Evolutionary conservation across 2,888 invertebrate genomes (phyloP).

Genomic region (Microctonus aethiopoides): DNA sequence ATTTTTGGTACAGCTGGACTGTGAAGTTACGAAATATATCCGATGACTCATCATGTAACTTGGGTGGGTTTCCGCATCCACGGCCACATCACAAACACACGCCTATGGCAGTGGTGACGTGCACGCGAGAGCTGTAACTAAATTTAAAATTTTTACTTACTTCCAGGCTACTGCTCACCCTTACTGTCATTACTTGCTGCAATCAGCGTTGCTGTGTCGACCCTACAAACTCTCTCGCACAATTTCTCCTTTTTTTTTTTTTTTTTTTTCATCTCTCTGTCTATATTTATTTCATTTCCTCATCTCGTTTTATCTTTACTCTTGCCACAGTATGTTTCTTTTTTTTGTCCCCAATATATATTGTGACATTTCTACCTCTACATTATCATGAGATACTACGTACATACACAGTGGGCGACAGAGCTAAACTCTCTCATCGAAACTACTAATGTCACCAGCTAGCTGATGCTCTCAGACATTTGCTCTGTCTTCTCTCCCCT

Average conservation of each 20-base stretch:
- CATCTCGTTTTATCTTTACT: too few relatives aligned
- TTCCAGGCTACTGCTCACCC: constrained; percentile 68
- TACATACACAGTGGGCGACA: too few relatives aligned
- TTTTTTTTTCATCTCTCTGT: not conserved
- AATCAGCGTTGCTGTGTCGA: constrained; percentile 60
- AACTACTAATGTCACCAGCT: too few relatives aligned
- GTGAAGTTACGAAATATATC: constrained; percentile 30
- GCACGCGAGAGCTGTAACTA: constrained; percentile 64
- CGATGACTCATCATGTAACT: constrained; percentile 58
- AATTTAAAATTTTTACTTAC: constrained; percentile 68
- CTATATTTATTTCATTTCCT: constrained; percentile 34
- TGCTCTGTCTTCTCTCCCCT: constrained; percentile 23
- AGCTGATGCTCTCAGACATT: constrained; percentile 34
- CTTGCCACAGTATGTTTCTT: too few relatives aligned
- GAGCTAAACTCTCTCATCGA: too few relatives aligned
- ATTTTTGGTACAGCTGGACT: not conserved
- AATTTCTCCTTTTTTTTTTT: constrained; percentile 36
- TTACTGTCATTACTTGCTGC: constrained; percentile 66
- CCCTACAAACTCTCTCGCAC: constrained; percentile 31
- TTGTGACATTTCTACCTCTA: not conserved
- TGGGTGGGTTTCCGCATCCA: constrained; percentile 48
- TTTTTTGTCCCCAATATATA: not conserved
- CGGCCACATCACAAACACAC: constrained; percentile 56
- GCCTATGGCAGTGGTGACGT: constrained; percentile 30
- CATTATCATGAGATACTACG: too few relatives aligned